A percentile compares a stretch with the other conserved stretches of the same genome.
Conservation (phyloP, 2,797 vertebrate genomes). For the Potorous gilbertii region DNA sequence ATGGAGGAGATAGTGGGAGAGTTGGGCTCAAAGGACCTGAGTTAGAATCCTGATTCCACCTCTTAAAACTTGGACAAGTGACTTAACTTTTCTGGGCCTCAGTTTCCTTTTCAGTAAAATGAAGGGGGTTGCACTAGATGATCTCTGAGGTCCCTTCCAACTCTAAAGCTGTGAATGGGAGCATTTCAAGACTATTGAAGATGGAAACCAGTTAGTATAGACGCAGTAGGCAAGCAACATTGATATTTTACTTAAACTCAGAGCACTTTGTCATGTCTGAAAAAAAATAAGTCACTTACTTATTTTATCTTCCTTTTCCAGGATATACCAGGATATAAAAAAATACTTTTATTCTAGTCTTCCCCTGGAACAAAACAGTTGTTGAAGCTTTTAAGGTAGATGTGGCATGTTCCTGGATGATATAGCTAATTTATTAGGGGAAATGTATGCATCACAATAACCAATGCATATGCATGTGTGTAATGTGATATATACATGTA, state of each 20-base stretch:
- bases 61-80: neutral
- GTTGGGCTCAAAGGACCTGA: neutral
- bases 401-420: neutral
- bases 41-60: neutral
- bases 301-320: neutral
- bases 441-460: constrained; percentile 30
- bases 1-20: neutral
- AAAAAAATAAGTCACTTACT: neutral
- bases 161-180: neutral
- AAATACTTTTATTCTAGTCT: constrained; percentile 11
- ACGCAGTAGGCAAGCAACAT: neutral
- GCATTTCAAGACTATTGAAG: neutral
- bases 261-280: neutral
- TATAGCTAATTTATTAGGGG: constrained; percentile 15
- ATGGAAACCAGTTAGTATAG: neutral
- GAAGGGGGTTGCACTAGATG: neutral
- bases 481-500: neutral
- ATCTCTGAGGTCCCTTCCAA: neutral
- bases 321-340: constrained; percentile 24
- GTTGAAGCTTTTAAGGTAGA: constrained; percentile 9
- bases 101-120: neutral
- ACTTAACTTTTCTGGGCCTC: neutral
- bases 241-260: neutral
- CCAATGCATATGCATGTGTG: neutral
- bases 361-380: constrained; percentile 16